Evolutionary conservation across 2,113 vertebrate species (phyloP).

Genomic region (Aldabrachelys gigantea): DNA sequence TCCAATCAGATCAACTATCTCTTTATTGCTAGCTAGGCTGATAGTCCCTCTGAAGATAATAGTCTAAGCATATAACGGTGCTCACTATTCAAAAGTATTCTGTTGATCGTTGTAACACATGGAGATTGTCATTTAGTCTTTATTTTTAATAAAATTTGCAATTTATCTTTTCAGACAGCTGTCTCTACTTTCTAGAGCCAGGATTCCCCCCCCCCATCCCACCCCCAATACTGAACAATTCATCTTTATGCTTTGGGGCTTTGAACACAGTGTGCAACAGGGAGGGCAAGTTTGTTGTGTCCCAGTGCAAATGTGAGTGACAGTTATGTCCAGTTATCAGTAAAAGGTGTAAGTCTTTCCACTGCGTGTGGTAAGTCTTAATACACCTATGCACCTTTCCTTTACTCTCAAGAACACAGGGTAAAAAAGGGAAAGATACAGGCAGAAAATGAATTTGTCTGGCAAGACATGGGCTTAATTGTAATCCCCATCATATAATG

Average conservation of each 20-base stretch:
- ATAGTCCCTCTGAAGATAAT: neutral
- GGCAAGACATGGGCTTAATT: neutral
- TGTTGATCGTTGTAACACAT: neutral
- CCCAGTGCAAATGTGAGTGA: neutral
- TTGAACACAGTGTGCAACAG: neutral
- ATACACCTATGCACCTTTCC: neutral
- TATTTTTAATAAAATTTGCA: neutral
- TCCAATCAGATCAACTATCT: neutral
- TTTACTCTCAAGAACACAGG: neutral
- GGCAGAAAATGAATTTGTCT: neutral
- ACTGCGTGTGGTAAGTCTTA: neutral
- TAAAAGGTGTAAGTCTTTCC: neutral
- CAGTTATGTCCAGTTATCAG: neutral
- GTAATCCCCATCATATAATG: neutral
- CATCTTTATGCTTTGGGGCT: neutral
- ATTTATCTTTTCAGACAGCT: neutral
- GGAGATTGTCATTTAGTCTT: fast-evolving
- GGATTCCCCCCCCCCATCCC: neutral
- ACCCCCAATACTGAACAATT: neutral
- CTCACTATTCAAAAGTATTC: neutral
- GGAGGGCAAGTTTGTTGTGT: neutral
- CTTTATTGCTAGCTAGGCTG: neutral
- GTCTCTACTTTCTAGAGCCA: neutral
- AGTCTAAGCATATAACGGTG: neutral
- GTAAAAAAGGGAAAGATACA: neutral